These are phyloP conservation scores for Scaptomyza montana DNA, from an alignment of 1,140 invertebrate species.

Conservation along the genomic window DNA sequence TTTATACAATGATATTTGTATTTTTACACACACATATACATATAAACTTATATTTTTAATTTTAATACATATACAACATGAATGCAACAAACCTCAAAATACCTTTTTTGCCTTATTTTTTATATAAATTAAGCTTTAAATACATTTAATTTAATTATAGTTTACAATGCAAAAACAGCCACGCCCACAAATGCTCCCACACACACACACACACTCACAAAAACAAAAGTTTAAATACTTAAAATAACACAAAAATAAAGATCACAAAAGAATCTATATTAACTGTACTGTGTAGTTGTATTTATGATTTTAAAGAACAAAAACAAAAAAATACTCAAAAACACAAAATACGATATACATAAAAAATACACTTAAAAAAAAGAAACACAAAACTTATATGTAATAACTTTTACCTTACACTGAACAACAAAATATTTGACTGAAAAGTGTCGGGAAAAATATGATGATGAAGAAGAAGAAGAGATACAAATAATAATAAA, in stretches of 20 bases:
- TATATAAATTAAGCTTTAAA: slow-evolving; percentile 68
- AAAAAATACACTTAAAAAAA: slow-evolving; percentile 21
- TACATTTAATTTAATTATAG: slow-evolving; percentile 63
- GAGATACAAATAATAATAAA: slow-evolving; percentile 52
- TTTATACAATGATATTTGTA: slow-evolving; percentile 45
- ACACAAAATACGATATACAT: slow-evolving; percentile 51
- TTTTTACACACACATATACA: background rate
- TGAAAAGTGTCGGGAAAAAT: slow-evolving; percentile 75
- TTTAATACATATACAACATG: slow-evolving; percentile 35
- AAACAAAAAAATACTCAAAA: slow-evolving; percentile 68
- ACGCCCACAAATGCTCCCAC: slow-evolving; percentile 56
- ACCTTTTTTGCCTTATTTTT: slow-evolving; percentile 75
- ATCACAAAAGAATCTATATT: slow-evolving; percentile 31
- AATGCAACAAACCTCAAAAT: slow-evolving; percentile 59
- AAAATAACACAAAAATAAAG: slow-evolving; percentile 28
- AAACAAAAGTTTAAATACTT: slow-evolving; percentile 31
- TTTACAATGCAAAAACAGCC: slow-evolving; percentile 48
- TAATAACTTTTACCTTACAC: slow-evolving; percentile 72
- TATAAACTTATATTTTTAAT: slow-evolving; percentile 26
- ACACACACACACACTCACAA: slow-evolving; percentile 27
- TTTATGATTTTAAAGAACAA: slow-evolving; percentile 69
- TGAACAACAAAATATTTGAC: slow-evolving; percentile 76
- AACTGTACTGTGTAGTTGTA: slow-evolving; percentile 73
- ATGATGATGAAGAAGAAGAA: slow-evolving; percentile 19
- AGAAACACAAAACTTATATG: slow-evolving; percentile 17